Base-by-base conservation (phyloP, 2,888 invertebrate genomes). In the Ennomos quercinarius region DNA sequence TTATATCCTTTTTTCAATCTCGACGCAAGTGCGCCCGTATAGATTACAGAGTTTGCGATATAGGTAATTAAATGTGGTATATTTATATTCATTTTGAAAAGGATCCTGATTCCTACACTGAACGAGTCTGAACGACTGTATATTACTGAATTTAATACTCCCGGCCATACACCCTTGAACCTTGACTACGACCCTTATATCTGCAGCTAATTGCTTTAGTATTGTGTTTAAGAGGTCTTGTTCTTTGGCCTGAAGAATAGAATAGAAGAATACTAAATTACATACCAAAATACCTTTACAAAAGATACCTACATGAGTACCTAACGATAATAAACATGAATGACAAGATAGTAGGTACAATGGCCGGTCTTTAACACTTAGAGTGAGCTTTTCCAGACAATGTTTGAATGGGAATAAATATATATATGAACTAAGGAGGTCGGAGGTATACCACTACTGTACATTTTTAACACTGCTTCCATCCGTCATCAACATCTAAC, bases 1-100 rank as follows among this genome's bases (percentile, higher is more conserved):
- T 54, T 41, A 46, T 55, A 38, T 47, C n/a, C 35, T 40, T 44
- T 42, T 44, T 57, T 50, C 13, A 52, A 58, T 43, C 47, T 47
- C 41, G 10, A 35, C 50, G 36, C 12, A n/a, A 43, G 41, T 37
- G 46, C 12, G 40, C n/a, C 12, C 38, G 50, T 42, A 44, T 49
- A 44, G 45, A 39, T 56, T 58, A 43, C 37, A 11, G 35, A 36
- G 34, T 46, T 38, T 35, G 51, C 51, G 27, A 51, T 47, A 42
- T 42, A 38, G 13, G 46, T 47, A 47, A 47, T 51, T 46, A 44
- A 50, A 53, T 44, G 40, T 11, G 41, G 43, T 55, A 48, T 52
- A 52, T 53, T 50, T 61, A 53, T 52, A 61, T 57, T 49, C 57
- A 51, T 49, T 46, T 53, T 53, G 38, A 38, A 61, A 57, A 53